phyloP scores from a whole-genome alignment of 2,797 vertebrate genomes.

The Poecile montanus region DNA sequence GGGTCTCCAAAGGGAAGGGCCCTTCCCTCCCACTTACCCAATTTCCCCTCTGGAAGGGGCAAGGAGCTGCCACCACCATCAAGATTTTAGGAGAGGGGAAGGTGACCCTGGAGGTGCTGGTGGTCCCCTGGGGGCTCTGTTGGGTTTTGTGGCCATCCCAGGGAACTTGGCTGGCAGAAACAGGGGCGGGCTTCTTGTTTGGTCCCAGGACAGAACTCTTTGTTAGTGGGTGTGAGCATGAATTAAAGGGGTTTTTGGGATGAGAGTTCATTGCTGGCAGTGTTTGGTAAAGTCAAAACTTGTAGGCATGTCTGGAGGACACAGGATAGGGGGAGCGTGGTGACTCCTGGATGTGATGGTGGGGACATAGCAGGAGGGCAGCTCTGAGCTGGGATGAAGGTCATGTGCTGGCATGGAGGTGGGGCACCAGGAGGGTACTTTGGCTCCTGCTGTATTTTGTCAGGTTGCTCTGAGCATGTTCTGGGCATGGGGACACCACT shows the following conservation, averaged over 20 bases:
- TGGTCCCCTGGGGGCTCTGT: not conserved
- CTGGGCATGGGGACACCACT: not conserved
- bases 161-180: not conserved
- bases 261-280: not conserved
- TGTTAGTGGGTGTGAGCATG: not conserved
- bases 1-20: not conserved
- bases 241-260: rapidly evolving
- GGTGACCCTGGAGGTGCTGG: not conserved
- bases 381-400: not conserved
- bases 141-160: not conserved
- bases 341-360: not conserved
- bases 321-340: rapidly evolving
- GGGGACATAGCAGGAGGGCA: not conserved
- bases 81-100: not conserved
- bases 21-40: not conserved
- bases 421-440: not conserved
- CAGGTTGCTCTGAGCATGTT: not conserved
- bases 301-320: not conserved
- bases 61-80: not conserved
- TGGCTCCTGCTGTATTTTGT: not conserved
- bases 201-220: not conserved
- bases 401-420: rapidly evolving
- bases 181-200: not conserved
- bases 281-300: not conserved
- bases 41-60: not conserved